phyloP scores from a whole-genome alignment of 2,797 vertebrate species.

The Enteromius fasciolatus region DNA sequence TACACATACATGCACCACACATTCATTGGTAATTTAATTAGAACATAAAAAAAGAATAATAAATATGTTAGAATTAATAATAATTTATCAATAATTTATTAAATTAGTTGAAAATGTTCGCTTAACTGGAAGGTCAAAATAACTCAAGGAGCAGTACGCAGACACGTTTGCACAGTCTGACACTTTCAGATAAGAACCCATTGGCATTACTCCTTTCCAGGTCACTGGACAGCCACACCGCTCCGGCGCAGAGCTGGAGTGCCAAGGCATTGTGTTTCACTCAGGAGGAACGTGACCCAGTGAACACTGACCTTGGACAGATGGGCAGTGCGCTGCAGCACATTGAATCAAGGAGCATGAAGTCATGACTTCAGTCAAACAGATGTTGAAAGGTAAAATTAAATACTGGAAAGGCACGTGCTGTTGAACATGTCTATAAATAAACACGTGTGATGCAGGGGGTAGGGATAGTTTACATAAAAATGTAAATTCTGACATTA shows the following conservation, averaged over 20 bases:
- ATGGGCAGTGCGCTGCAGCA: background rate
- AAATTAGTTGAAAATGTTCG: background rate
- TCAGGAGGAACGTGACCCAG: conserved; percentile 40
- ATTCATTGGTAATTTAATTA: background rate
- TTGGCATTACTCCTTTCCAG: conserved; percentile 41
- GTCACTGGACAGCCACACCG: conserved; percentile 32
- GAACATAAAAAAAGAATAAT: background rate
- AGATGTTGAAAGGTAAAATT: conserved; percentile 13
- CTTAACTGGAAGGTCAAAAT: background rate
- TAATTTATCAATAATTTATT: background rate
- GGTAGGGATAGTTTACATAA: background rate
- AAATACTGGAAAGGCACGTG: conserved; percentile 16
- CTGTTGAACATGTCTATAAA: conserved; percentile 18
- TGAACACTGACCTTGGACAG: conserved; percentile 33
- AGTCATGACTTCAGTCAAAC: conserved; percentile 25
- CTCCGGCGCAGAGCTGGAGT: conserved; percentile 2
- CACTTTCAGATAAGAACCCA: conserved; percentile 37
- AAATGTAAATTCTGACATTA: background rate
- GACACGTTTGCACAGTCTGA: conserved; percentile 4
- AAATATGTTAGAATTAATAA: background rate
- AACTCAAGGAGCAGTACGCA: background rate
- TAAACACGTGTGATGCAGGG: background rate
- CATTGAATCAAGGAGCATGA: conserved; percentile 23
- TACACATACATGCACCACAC: background rate
- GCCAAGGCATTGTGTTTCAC: conserved; percentile 32